A percentile compares a stretch with the other conserved stretches of the same genome.
Conservation (phyloP, 35 echinoderm and acorn worm species). For the Ophioderma brevispina region DNA sequence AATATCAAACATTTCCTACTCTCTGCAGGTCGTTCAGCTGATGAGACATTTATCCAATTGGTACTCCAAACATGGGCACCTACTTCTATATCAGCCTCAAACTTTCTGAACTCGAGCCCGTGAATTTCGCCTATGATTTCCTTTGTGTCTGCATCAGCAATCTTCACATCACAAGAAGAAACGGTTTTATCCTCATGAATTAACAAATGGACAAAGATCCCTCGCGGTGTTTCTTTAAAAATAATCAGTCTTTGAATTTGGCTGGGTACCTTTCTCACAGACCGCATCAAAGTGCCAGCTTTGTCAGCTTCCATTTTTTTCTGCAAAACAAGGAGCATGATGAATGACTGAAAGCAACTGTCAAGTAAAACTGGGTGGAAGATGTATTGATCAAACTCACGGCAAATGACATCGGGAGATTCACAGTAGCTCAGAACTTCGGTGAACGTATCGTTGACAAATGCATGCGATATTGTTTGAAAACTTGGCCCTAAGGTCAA, state of each 20-base stretch:
- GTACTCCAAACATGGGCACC: background rate
- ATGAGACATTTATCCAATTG: background rate
- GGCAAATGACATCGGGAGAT: background rate
- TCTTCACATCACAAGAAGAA: background rate
- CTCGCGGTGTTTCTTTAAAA: background rate
- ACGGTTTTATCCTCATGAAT: background rate
- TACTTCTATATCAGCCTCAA: background rate
- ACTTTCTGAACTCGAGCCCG: background rate
- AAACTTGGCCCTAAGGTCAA: slow-evolving; percentile 43
- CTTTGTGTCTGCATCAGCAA: slow-evolving; percentile 21
- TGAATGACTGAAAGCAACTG: slow-evolving; percentile 29
- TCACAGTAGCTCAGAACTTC: background rate
- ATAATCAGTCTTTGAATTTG: background rate
- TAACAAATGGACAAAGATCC: background rate
- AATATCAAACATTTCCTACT: background rate
- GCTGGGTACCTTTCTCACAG: background rate
- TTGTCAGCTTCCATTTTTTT: background rate
- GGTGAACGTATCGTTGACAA: background rate
- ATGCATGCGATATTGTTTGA: background rate
- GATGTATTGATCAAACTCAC: background rate
- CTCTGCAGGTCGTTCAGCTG: background rate
- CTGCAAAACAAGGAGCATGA: background rate
- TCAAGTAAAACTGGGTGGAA: slow-evolving; percentile 63
- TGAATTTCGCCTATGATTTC: background rate
- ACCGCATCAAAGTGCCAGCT: background rate